Evolutionary conservation across 2,888 invertebrate genomes (phyloP), one percentile per base, ranked within the genome.

Genomic region (Diadromus collaris): DNA sequence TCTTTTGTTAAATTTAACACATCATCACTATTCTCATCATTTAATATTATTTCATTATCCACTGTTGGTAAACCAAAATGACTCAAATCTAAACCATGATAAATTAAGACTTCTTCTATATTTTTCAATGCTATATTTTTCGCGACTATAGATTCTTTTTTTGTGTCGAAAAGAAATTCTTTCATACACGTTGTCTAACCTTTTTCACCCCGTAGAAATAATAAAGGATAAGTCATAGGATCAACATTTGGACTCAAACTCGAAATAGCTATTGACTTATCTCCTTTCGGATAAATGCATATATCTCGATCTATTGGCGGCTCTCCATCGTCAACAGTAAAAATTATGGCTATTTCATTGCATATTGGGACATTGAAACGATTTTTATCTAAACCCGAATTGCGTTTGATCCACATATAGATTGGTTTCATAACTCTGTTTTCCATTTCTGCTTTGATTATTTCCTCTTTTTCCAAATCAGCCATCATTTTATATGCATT

Each of bases 341-440:
- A 80, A 38, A 80, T 67, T 1, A 80, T 54, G 19, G 76, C 74
- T 32, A 82, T 76, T 61, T 82, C 78, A 61, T 80, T 80, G 41
- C 71, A 70, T 24, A 44, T 76, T 19, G 78, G 67, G 9, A 41
- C 2, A 34, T 82, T 82, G 32, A 51, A 72, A 48, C 63, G 60
- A 69, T 72, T 76, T 63, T 80, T 71, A 70, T 78, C 70, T 10
- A 69, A 44, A 5, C 21, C 46, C 32, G 32, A 24, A 54, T 78
- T 27, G 38, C 73, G 41, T 46, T 73, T 78, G 34, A 78, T 63
- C 46, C 58, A 46, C 74, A 81, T 76, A 24, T 32, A 24, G 9
- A 29, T 51, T 4, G 38, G 51, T 73, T 32, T 64, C 2, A 75
- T 16, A 44, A 68, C 19, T 10, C 71, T 16, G 27, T 56, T 54